A percentile compares a stretch with the other conserved stretches of the same genome.
Conservation (phyloP, 2,113 vertebrate genomes). For the Prolemur simus region DNA sequence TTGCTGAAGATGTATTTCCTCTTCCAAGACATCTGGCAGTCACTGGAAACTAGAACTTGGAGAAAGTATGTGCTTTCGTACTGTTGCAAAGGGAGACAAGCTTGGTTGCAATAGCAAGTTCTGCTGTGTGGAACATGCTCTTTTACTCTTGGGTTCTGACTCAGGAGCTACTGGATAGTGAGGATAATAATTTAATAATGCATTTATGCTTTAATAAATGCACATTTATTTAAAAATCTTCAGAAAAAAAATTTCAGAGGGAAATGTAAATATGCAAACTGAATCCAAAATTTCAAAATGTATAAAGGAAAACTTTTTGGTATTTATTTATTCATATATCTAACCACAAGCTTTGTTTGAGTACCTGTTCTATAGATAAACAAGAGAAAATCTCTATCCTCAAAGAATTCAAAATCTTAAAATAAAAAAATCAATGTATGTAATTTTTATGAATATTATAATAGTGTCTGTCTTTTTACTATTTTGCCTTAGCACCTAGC, state of each 20-base stretch:
- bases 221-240: conserved; percentile 10
- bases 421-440: conserved; percentile 39
- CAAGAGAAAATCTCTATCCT: conserved; percentile 14
- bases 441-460: conserved; percentile 50
- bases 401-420: conserved; percentile 47
- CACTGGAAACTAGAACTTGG: not conserved
- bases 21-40: not conserved
- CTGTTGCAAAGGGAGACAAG: not conserved
- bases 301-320: conserved; percentile 3
- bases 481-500: conserved; percentile 12
- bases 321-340: conserved; percentile 31
- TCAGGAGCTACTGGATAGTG: not conserved
- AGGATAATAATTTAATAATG: conserved; percentile 19
- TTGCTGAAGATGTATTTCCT: not conserved
- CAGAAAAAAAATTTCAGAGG: not conserved
- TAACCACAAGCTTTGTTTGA: conserved; percentile 44
- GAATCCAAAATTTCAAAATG: conserved; percentile 14
- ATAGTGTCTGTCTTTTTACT: not conserved
- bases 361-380: not conserved
- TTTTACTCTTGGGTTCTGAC: not conserved
- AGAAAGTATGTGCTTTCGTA: not conserved
- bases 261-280: not conserved
- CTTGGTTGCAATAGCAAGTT: not conserved
- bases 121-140: not conserved
- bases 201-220: not conserved